Base-by-base conservation (phyloP, 2,113 vertebrate species). In the Ascaphus truei region DNA sequence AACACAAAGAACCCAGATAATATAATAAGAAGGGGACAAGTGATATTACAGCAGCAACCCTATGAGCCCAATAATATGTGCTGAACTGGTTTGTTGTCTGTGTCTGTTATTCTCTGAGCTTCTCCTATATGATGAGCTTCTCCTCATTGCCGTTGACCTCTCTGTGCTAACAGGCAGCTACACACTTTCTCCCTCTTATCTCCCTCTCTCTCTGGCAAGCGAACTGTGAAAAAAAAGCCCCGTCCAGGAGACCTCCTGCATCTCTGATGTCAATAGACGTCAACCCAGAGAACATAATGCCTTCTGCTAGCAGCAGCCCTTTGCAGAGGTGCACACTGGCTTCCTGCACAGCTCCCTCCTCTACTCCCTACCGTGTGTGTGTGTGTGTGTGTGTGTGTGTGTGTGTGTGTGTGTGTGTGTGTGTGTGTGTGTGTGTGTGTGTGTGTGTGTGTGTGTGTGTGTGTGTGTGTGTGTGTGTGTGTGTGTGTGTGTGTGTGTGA, bases 191-290 rank as follows among this genome's bases (percentile, higher is more conserved):
- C n/a, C n/a, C n/a, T n/a, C n/a, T n/a, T n/a, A n/a, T n/a, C n/a
- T n/a, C n/a, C n/a, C 62, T 13, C 26, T 0, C 30, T 0, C 26
- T 85, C 90, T 89, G 86, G 71, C 34, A 73, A 69, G 71, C 33
- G 69, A 69, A 31, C 56, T 69, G 56, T 60, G 56, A 69, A 68
- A 25, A 43, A 43, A 45, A 62, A 31, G 36, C 56, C 55, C 55
- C 55, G 34, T 56, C 62, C 41, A 25, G 4, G 20, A 45, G 62
- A 18, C 62, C 71, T 66, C 56, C 55, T 53, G 62, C 36, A 20
- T 45, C 71, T 60, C 87, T 94, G 92, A 94, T 92, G 93, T 94
- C 91, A 91, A 88, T 88, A 71, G 73, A 90, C 92, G 92, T 94
- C 91, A 93, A 84, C 88, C 39, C 55, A 39, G 66, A 69, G 66